Evolutionary conservation across 2,888 invertebrate species (phyloP).

Genomic region (Acronicta alni): DNA sequence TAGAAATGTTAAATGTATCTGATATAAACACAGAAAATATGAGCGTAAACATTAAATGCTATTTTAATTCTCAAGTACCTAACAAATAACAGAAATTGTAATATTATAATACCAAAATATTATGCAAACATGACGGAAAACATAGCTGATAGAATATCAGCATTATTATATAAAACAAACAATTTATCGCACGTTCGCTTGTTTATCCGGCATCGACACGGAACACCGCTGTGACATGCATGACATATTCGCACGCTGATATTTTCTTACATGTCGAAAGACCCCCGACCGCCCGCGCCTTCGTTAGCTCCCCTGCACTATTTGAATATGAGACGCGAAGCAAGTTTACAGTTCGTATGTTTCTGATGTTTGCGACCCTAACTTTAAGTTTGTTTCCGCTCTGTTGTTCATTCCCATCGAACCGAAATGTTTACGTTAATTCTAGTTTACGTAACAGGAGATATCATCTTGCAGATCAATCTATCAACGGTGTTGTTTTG

Average conservation of each 20-base stretch:
- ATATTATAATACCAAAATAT: conserved; percentile 2
- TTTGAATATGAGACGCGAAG: conserved; percentile 86
- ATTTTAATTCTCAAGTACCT: not conserved
- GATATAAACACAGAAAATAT: no score
- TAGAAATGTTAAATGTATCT: no score
- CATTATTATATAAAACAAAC: conserved; percentile 53
- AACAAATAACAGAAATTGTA: not conserved
- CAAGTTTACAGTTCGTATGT: conserved; percentile 77
- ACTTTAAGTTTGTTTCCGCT: conserved; percentile 78
- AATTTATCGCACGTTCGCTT: conserved; percentile 46
- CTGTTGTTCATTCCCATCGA: conserved; percentile 75
- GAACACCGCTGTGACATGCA: conserved; percentile 41
- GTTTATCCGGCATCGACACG: conserved; percentile 49
- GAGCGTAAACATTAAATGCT: no score
- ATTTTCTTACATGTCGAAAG: conserved; percentile 70
- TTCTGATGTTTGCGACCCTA: conserved; percentile 79
- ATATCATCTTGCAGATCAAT: not conserved
- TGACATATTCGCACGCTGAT: conserved; percentile 59
- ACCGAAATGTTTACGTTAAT: conserved; percentile 69
- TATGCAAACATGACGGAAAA: conserved; percentile 28
- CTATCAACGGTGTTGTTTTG: not conserved
- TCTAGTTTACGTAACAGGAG: conserved; percentile 45
- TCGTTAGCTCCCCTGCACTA: conserved; percentile 86
- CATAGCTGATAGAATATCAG: conserved; percentile 35
- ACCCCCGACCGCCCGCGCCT: conserved; percentile 62